Base-by-base conservation (phyloP, 2,888 invertebrate genomes). In the Proisotoma minuta region DNA sequence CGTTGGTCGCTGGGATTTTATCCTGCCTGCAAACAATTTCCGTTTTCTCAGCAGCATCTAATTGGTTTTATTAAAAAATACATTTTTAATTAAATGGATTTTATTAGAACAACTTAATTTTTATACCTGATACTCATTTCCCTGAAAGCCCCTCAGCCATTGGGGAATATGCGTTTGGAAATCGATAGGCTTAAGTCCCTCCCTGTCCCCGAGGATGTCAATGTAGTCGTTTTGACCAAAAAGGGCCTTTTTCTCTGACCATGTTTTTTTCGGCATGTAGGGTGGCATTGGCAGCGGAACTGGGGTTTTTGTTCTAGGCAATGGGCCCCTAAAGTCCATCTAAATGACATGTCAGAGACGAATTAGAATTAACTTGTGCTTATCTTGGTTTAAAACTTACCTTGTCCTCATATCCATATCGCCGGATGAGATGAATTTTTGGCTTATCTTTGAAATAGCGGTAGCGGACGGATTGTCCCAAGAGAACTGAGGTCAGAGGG, bases 181-280 rank as follows among this genome's bases (percentile, higher is more conserved):
- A 76, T 85, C 87, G 0, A 88, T 86, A 0, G 97, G 96, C 77
- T 94, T 91, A 4, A 88, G 72, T 18, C 82, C 82, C 29, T 89
- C 91, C 75, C 87, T 85, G 75, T 87, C 85, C 1, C 97, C 97
- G 57, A 98, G 81, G 62, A 98, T 94, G 77, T 98, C 96, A 69
- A 97, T 94, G 76, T 96, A 97, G 78, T 97, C 96, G 80, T 97
- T 97, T 77, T 95, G 95, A 0, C 97, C 97, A 80, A 90, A 93
- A 0, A 92, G 77, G 1, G 94, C 92, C 75, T 84, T 84, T 73
- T 85, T 87, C 71, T 85, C 83, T 0, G 80, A 76, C 95, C 95
- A 97, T 1, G 78, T 75, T 78, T 92, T 84, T 69, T 80, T 82
- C 2, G 91, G 91, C 59, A 84, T 82, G 74, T 76, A 83, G 39